A percentile compares a stretch with the other conserved stretches of the same genome.
Conservation (phyloP, 1,140 invertebrate species). For the Drosophila nannoptera region DNA sequence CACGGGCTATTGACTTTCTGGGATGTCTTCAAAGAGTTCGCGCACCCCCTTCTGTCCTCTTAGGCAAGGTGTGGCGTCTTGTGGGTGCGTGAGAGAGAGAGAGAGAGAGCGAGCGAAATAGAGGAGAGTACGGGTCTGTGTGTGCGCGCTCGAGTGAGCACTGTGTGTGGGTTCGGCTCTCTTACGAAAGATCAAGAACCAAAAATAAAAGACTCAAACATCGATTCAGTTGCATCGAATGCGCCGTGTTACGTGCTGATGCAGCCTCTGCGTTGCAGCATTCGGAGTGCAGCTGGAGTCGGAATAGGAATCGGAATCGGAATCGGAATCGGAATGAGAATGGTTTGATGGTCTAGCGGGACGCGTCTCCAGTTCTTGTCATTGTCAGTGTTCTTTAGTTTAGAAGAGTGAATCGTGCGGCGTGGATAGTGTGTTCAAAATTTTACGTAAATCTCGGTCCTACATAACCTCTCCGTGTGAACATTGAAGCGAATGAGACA, state of each 20-base stretch:
- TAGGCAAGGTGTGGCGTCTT: too few relatives aligned
- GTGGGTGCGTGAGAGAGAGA: too few relatives aligned
- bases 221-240: slow-evolving; percentile 63
- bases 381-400: slow-evolving; percentile 40
- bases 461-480: slow-evolving; percentile 50
- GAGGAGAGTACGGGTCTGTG: too few relatives aligned
- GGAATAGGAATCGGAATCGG: slow-evolving; percentile 33
- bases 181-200: slow-evolving; percentile 42
- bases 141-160: slow-evolving; percentile 60
- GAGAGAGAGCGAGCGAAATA: too few relatives aligned
- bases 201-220: slow-evolving; percentile 60
- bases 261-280: slow-evolving; percentile 1
- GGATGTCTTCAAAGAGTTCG: too few relatives aligned
- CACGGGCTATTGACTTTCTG: too few relatives aligned
- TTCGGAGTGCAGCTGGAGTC: slow-evolving; percentile 28
- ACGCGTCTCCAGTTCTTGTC: slow-evolving; percentile 35
- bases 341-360: slow-evolving; percentile 38
- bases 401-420: slow-evolving; percentile 29
- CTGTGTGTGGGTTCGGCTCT: slow-evolving; percentile 31
- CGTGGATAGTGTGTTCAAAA: slow-evolving; percentile 19
- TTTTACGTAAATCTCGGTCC: slow-evolving; percentile 65
- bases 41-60: too few relatives aligned
- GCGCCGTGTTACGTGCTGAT: slow-evolving; percentile 70
- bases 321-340: slow-evolving; percentile 30
- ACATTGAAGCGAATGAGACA: slow-evolving; percentile 27